A percentile compares a stretch with the other conserved stretches of the same genome.
Evolutionary conservation across 2,888 invertebrate genomes (phyloP).

Genomic region (Germaria angustata): DNA sequence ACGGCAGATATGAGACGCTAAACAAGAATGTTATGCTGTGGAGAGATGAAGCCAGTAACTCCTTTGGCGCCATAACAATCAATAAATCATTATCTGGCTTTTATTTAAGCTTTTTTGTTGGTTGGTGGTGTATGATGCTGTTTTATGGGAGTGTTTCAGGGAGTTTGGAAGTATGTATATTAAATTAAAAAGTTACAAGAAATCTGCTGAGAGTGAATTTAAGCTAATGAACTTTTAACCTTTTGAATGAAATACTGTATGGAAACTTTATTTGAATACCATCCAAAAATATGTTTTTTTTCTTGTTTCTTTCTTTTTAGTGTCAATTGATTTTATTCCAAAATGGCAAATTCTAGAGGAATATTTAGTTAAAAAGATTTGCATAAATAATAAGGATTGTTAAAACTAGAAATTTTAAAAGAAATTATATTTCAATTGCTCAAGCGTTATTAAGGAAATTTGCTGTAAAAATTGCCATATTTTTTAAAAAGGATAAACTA

Average conservation of each 20-base stretch:
- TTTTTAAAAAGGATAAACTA: too few species aligned
- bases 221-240: conserved; percentile 59
- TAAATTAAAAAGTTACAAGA: conserved; percentile 23
- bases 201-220: conserved; percentile 26
- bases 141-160: not conserved
- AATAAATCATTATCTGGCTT: conserved; percentile 64
- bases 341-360: not conserved
- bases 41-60: conserved; percentile 50
- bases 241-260: not conserved
- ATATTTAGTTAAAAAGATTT: not conserved
- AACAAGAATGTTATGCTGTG: conserved; percentile 1
- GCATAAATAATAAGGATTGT: too few species aligned
- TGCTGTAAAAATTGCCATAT: too few species aligned
- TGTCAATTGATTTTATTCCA: not conserved
- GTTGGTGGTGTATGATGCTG: not conserved
- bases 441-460: too few species aligned
- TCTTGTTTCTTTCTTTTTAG: not conserved
- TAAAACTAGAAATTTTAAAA: too few species aligned
- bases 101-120: conserved; percentile 22
- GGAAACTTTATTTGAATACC: not conserved
- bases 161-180: not conserved
- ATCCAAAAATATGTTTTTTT: not conserved
- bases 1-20: not conserved
- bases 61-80: conserved; percentile 65
- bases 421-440: too few species aligned